phyloP scores from a whole-genome alignment of 2,797 vertebrate genomes.

The Sciurus carolinensis region DNA sequence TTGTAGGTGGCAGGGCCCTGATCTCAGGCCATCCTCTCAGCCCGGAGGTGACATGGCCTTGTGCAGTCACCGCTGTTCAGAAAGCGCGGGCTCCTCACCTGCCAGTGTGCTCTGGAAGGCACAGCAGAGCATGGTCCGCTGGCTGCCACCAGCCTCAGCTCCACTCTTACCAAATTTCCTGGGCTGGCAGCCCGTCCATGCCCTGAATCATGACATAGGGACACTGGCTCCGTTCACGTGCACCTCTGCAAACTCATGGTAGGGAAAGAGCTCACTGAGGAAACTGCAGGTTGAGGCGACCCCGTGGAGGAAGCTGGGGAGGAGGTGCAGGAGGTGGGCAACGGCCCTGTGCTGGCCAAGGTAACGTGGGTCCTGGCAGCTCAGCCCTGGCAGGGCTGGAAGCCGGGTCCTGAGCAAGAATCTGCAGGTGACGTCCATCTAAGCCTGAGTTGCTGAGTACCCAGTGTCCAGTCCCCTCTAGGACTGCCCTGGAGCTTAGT shows the following conservation, averaged over 20 bases:
- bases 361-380: no score
- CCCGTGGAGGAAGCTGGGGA: background rate
- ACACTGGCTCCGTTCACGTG: background rate
- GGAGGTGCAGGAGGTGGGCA: accelerated
- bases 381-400: background rate
- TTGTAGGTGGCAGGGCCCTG: background rate
- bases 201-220: background rate
- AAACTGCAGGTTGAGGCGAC: background rate
- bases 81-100: slow-evolving; percentile 24
- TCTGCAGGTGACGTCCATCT: background rate
- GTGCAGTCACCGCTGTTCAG: slow-evolving; percentile 47
- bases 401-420: background rate
- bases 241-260: slow-evolving; percentile 36
- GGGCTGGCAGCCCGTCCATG: background rate
- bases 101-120: background rate
- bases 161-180: background rate
- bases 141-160: background rate
- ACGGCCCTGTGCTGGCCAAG: accelerated
- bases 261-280: slow-evolving; percentile 47
- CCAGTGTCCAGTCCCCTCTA: background rate
- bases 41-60: background rate
- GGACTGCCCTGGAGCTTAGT: background rate
- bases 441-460: background rate
- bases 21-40: background rate
- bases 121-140: background rate